phyloP scores from a whole-genome alignment of 2,113 vertebrate genomes.

The Noctilio leporinus region DNA sequence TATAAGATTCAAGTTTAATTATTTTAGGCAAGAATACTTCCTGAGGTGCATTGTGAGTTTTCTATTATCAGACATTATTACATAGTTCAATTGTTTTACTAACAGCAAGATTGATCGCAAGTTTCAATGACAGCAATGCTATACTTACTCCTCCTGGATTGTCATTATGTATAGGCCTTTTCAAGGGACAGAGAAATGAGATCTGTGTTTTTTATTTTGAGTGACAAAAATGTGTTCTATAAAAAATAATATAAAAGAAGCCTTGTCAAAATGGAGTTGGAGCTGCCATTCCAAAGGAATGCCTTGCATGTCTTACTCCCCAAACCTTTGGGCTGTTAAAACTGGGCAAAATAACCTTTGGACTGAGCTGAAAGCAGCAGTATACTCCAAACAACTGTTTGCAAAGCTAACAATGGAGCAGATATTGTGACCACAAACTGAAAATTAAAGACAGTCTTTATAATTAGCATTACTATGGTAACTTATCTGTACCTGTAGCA shows the following conservation, averaged over 20 bases:
- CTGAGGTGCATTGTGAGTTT: not conserved
- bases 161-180: not conserved
- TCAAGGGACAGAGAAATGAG: not conserved
- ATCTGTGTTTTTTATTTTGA: not conserved
- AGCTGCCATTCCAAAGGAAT: not conserved
- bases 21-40: not conserved
- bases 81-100: not conserved
- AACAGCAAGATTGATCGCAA: not conserved
- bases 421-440: not conserved
- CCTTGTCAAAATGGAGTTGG: not conserved
- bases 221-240: not conserved
- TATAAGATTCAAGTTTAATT: not conserved
- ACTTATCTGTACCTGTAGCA: not conserved
- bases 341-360: not conserved
- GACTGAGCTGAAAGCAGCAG: not conserved
- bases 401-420: not conserved
- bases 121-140: not conserved
- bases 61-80: not conserved
- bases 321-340: not conserved
- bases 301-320: not conserved
- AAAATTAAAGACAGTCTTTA: not conserved
- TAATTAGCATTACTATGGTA: not conserved
- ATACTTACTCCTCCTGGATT: not conserved
- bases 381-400: not conserved
- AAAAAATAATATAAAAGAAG: not conserved